Evolutionary conservation across 2,113 vertebrate genomes (phyloP).

Genomic region (Calyptommatus sinebrachiatus): DNA sequence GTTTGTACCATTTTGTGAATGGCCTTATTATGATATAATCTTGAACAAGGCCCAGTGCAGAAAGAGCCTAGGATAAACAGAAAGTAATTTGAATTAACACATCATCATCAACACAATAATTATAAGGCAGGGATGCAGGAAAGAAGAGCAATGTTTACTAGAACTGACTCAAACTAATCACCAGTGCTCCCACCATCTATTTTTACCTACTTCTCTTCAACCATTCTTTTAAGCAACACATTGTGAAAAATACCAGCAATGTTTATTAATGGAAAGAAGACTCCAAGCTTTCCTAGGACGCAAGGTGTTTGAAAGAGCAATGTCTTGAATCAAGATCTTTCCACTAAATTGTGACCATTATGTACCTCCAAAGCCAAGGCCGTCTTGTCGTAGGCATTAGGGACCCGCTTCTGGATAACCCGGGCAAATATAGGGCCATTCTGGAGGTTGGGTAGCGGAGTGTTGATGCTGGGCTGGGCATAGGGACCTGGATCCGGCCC

Average conservation of each 20-base stretch:
- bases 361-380: slow-evolving; percentile 98
- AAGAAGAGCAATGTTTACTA: background rate
- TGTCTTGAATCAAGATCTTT: slow-evolving; percentile 74
- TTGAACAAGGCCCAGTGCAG: no score
- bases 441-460: slow-evolving; percentile 97
- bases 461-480: slow-evolving; percentile 93
- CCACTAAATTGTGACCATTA: slow-evolving; percentile 74
- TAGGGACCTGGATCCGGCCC: slow-evolving; percentile 94
- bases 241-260: background rate
- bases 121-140: no score
- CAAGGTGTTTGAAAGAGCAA: slow-evolving; percentile 69
- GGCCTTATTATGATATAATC: no score
- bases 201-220: background rate
- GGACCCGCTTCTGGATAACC: slow-evolving; percentile 99
- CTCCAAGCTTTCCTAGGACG: background rate
- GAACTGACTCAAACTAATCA: background rate
- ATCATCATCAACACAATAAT: no score
- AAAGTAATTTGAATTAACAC: no score
- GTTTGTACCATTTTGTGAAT: no score
- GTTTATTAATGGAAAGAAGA: background rate
- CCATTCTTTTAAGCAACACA: background rate
- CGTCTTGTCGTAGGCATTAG: slow-evolving; percentile 99
- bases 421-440: slow-evolving; percentile 97
- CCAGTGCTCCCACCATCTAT: background rate
- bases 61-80: no score